Evolutionary conservation across 2,797 vertebrate genomes (phyloP).

Genomic region (Sebastes itinus): DNA sequence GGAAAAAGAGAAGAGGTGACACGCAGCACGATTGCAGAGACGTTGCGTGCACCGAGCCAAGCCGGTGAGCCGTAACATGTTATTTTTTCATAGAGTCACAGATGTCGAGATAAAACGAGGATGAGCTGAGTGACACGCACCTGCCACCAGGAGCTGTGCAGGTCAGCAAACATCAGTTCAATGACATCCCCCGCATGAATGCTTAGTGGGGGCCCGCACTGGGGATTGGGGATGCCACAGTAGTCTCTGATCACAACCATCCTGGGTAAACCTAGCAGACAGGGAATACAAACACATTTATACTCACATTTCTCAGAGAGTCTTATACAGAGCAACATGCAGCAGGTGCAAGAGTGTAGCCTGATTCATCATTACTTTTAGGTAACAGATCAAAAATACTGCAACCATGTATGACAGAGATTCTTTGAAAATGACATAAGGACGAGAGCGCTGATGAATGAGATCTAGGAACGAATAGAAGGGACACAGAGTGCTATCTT

Average conservation of each 20-base stretch:
- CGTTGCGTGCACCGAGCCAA: slow-evolving; percentile 26
- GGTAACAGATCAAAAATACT: not conserved
- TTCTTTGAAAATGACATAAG: not conserved
- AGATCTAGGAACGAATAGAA: not conserved
- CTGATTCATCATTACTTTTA: not conserved
- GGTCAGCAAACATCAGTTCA: slow-evolving; percentile 90
- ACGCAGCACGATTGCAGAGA: slow-evolving; percentile 21
- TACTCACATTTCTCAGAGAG: not conserved
- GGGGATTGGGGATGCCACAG: slow-evolving; percentile 84
- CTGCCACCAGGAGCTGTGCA: slow-evolving; percentile 94
- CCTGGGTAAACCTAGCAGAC: slow-evolving; percentile 87
- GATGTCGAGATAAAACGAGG: slow-evolving; percentile 55
- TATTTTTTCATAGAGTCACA: slow-evolving; percentile 52
- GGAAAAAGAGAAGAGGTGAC: not conserved
- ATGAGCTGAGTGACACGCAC: slow-evolving; percentile 76
- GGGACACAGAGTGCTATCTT: not conserved
- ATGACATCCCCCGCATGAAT: slow-evolving; percentile 89
- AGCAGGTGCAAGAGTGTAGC: not conserved
- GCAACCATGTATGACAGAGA: not conserved
- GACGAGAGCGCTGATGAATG: not conserved
- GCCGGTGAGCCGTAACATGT: slow-evolving; percentile 33
- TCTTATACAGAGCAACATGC: not conserved
- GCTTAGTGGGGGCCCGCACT: slow-evolving; percentile 86
- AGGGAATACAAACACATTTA: slow-evolving; percentile 32
- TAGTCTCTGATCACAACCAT: slow-evolving; percentile 93